Base-by-base conservation (phyloP, 2,888 invertebrate genomes). In the Caenorhabditis plicata region DNA sequence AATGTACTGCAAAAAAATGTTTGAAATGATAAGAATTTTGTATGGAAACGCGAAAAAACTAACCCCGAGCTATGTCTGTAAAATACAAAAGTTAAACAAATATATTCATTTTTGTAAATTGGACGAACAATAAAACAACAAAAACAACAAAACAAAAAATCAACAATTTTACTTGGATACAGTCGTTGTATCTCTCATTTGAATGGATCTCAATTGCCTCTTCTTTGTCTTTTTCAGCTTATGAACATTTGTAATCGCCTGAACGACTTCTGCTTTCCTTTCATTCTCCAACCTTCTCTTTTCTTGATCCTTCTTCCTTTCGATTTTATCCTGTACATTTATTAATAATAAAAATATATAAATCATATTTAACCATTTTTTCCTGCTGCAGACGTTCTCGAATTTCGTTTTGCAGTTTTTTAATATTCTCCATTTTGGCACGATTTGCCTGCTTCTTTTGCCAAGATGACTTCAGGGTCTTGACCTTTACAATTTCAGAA, bases 211-310 rank as follows among this genome's bases (percentile, higher is more conserved):
- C 38, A 78, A 54, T 36, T 77, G 73, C 55, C 75, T 73, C 55
- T 75, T 78, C 54, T 78, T 78, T 22, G 66, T 65, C 33, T 70
- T 68, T 63, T 75, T 75, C 40, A 78, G 69, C 48, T 78, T 77
- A 23, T 67, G 53, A 13, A 73, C 67, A 44, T 78, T 78, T 15
- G 64, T 68, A 64, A 78, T 76, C 31, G 65, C 60, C 57, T 77
- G 78, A 20, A 78, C 78, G 47, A 78, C 52, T 52, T 78, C 78
- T 2, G 69, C 60, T 53, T 78, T 78, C 23, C 71, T 47, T 45
- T 71, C 72, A 45, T 78, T 78, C 51, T 68, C 74, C 40, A 74
- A 43, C 17, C 77, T 64, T 27, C 77, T 62, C 32, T 70, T 61
- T 50, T 77, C 78, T 41, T 73, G 70, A 35, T 75, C 75, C 52